Base-by-base conservation (phyloP, 1,140 invertebrate species). In the Caenorhabditis elegans region DNA sequence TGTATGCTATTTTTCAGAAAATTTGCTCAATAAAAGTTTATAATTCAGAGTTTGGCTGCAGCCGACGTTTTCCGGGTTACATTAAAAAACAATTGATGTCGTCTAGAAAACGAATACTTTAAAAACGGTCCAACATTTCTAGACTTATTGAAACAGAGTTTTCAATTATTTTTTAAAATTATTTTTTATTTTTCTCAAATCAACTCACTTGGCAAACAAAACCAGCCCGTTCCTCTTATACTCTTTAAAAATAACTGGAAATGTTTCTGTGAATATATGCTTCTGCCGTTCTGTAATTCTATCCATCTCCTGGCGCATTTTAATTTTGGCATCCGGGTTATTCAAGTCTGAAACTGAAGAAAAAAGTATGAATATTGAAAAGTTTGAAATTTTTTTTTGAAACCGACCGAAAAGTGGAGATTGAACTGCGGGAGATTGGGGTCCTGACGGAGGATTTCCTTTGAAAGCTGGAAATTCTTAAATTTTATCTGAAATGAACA, bases 331-430 rank as follows among this genome's bases (percentile, higher is more conserved):
- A 39, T 70, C 60, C 34, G 60, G 60, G 10, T 39, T 70, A 22
- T 70, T 70, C 60, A 70, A 70, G n/a, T 70, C 60, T 70, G 60
- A 70, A 70, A 70, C 60, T 70, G n/a, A 39, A 70, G 3, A 31
- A 13, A 39, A 19, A n/a, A n/a, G n/a, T n/a, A n/a, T n/a, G n/a
- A n/a, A n/a, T n/a, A n/a, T n/a, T n/a, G n/a, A n/a, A 60, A 31
- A 31, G 34, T 60, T 6, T 3, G 28, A 60, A n/a, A 17, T 17
- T 15, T 17, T 17, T 8, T 31, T 17, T 26, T 17, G 13, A 6
- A 8, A 49, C 13, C 34, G 11, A 60, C 53, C 53, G 26, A 60
- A 60, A 34, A 60, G 31, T 17, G 53, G 53, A 31, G 53, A 60
- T 0, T 60, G 53, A 15, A 60, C 53, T 1, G 53, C 26, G 0